Conservation (phyloP, 2,888 invertebrate genomes). For the Scaptodrosophila latifasciaeformis region DNA sequence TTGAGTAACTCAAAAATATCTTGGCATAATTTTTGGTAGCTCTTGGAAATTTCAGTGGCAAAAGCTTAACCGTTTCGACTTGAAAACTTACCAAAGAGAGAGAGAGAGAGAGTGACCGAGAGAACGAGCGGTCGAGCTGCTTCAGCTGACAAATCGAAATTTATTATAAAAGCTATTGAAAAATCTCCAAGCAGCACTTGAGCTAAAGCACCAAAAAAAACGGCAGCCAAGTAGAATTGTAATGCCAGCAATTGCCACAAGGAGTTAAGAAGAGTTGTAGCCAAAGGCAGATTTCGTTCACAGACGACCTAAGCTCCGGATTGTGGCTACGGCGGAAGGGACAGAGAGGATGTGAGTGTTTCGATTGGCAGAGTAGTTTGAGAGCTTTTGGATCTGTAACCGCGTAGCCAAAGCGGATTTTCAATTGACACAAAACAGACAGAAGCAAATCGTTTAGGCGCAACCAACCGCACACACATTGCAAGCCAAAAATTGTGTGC, state of each 20-base stretch:
- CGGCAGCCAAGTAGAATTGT: constrained; percentile 61
- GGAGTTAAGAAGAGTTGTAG: too few relatives aligned
- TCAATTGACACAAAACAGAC: constrained; percentile 63
- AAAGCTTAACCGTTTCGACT: background rate
- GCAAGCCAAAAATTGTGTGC: constrained; percentile 47
- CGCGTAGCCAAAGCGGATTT: constrained; percentile 67
- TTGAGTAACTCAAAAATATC: too few relatives aligned
- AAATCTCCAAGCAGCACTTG: constrained; percentile 61
- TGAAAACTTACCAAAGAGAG: background rate
- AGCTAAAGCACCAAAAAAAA: constrained; percentile 40
- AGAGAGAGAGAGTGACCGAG: too few relatives aligned
- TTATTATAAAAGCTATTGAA: constrained; percentile 66
- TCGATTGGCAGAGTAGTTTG: background rate
- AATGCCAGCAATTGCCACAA: constrained; percentile 61
- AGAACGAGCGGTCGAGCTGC: constrained; percentile 14
- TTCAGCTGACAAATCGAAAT: constrained; percentile 65
- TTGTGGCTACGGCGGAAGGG: background rate
- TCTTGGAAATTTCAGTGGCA: too few relatives aligned
- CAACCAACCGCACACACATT: constrained; percentile 48
- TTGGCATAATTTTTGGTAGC: background rate
- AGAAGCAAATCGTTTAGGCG: constrained; percentile 68
- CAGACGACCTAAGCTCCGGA: too few relatives aligned
- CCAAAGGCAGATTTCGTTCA: too few relatives aligned
- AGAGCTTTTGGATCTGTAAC: constrained; percentile 21
- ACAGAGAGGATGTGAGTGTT: background rate